Evolutionary conservation across 2,797 vertebrate genomes (phyloP), one percentile per base, ranked within the genome.

Genomic region (Macropodus opercularis): DNA sequence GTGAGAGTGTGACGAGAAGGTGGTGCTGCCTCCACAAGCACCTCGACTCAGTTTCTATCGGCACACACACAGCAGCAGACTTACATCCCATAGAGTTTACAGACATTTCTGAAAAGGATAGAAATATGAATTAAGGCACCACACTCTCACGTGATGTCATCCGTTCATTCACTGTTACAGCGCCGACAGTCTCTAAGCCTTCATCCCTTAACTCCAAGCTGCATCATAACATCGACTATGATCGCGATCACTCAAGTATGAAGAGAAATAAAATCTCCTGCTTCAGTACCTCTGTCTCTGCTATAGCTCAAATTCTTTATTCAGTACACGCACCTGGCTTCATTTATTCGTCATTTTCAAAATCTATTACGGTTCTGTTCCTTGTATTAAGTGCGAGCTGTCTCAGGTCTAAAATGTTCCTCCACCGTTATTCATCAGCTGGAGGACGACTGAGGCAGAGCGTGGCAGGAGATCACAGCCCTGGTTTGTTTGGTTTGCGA

Each of bases 1-100:
- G 57, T 24, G 27, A 71, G 72, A 49, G 58, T 68, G 61, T 57
- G 63, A 74, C 46, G 46, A 47, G 51, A 32, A 58, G 66, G 66
- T 62, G 61, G 61, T 49, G 75, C 40, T 22, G 3, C 52, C 64
- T 17, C 52, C 43, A 32, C 39, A 64, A 47, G 63, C 62, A 55
- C 17, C 22, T 61, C 48, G 2, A 2, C 17, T 46, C 43, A 12
- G 34, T 43, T 60, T 53, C 31, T 23, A 34, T 52, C 19, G n/a
- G n/a, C n/a, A n/a, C n/a, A n/a, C 40, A 34, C n/a, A n/a, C n/a
- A n/a, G n/a, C n/a, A n/a, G n/a, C n/a, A n/a, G n/a, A n/a, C n/a
- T n/a, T n/a, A n/a, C n/a, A n/a, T n/a, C n/a, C n/a, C n/a, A n/a
- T n/a, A n/a, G n/a, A n/a, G n/a, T n/a, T n/a, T n/a, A n/a, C n/a